Percentiles rank a stretch among this genome's conserved stretches.
Conservation (phyloP, 2,113 vertebrate species). For the Catharus fuscescens region DNA sequence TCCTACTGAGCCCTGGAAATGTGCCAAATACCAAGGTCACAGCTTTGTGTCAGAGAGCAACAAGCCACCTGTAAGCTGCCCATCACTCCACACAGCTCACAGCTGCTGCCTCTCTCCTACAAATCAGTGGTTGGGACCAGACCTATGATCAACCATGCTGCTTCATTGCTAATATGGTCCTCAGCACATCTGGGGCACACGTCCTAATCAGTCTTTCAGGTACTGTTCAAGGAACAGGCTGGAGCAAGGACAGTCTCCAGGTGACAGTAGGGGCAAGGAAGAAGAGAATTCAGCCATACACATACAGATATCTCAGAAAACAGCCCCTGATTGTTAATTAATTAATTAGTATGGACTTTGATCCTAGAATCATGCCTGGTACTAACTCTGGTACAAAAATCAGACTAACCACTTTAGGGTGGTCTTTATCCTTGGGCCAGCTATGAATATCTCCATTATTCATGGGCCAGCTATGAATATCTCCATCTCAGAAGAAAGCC, state of each 20-base stretch:
- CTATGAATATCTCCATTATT: neutral
- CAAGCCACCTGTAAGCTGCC: neutral
- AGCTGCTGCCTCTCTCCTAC: neutral
- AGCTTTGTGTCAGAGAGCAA: neutral
- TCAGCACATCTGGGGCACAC: neutral
- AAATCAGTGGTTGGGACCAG: neutral
- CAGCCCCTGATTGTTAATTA: neutral
- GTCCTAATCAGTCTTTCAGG: neutral
- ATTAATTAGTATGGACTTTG: neutral
- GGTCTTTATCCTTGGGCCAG: neutral
- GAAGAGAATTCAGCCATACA: neutral
- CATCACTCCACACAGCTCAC: neutral
- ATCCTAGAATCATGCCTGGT: neutral
- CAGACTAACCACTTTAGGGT: rapidly evolving
- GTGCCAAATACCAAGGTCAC: neutral
- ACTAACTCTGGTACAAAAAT: neutral
- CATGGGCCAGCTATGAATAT: neutral
- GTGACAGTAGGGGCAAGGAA: neutral
- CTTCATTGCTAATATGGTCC: neutral
- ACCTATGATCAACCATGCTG: neutral
- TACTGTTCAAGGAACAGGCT: neutral
- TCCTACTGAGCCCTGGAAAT: neutral
- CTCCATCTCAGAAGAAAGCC: neutral
- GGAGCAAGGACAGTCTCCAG: neutral
- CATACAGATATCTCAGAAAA: neutral